Evolutionary conservation across 37 sponge, comb jelly and placozoan species (phyloP).

Genomic region (Tethya wilhelma): DNA sequence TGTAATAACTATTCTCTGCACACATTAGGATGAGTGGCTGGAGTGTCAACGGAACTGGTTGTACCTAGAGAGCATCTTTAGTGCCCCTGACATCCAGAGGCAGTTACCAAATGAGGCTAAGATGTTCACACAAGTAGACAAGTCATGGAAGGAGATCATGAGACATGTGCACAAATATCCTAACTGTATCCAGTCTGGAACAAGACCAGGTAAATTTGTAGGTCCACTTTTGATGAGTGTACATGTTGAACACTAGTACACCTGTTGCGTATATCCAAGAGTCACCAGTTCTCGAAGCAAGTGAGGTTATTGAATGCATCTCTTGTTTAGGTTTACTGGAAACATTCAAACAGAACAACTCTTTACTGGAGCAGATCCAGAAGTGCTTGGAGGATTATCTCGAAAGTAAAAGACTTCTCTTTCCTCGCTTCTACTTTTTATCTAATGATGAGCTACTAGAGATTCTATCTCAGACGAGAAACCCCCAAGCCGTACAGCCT

Average conservation of each 20-base stretch:
- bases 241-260: too few species aligned
- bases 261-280: too few species aligned
- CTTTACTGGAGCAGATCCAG: constrained; percentile 94
- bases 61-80: constrained; percentile 98
- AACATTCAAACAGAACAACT: constrained; percentile 86
- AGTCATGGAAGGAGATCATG: constrained; percentile 99
- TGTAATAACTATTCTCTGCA: neutral
- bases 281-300: neutral
- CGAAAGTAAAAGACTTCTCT: constrained; percentile 91
- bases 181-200: constrained; percentile 84
- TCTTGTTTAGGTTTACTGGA: constrained; percentile 87
- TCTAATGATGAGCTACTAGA: constrained; percentile 98
- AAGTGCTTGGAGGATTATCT: constrained; percentile 98
- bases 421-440: constrained; percentile 96
- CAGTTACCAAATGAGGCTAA: constrained; percentile 98
- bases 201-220: constrained; percentile 73
- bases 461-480: constrained; percentile 97
- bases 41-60: constrained; percentile 97
- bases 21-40: constrained; percentile 91
- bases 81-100: constrained; percentile 98
- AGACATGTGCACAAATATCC: constrained; percentile 84
- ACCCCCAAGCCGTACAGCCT: constrained; percentile 98
- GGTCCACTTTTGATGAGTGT: too few species aligned
- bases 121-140: constrained; percentile 95
- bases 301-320: neutral